Evolutionary conservation across 1,140 invertebrate genomes (phyloP).

Genomic region (Penaeus vannamei): DNA sequence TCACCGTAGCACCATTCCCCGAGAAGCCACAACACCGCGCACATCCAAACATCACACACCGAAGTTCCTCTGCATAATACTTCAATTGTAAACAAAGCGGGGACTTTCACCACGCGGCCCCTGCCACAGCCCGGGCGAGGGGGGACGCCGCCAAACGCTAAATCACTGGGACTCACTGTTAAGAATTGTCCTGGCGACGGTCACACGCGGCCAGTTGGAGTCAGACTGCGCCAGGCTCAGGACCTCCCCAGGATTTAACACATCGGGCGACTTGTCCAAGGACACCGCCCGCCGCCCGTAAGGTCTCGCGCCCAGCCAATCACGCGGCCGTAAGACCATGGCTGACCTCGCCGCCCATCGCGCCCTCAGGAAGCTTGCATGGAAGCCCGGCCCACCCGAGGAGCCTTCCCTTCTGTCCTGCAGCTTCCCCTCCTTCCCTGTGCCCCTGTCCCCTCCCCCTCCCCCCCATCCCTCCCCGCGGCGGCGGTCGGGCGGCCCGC

Average conservation of each 20-base stretch:
- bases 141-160: not conserved
- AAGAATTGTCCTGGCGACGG: conserved; percentile 41
- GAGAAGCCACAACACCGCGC: too few relatives aligned
- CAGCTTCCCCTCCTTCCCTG: not conserved
- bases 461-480: not conserved
- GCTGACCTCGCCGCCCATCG: conserved; percentile 39
- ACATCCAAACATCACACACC: too few relatives aligned
- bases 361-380: conserved; percentile 19
- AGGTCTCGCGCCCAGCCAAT: conserved; percentile 45
- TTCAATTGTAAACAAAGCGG: too few relatives aligned
- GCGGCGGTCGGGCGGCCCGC: not conserved
- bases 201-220: conserved; percentile 42
- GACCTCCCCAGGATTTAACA: conserved; percentile 51
- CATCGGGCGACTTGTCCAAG: conserved; percentile 35
- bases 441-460: not conserved
- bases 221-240: conserved; percentile 34
- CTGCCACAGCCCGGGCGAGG: not conserved
- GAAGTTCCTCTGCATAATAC: too few relatives aligned
- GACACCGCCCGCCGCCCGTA: conserved; percentile 39
- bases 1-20: too few relatives aligned
- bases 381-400: conserved; percentile 4
- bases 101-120: too few relatives aligned
- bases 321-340: not conserved
- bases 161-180: conserved; percentile 39
- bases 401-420: not conserved